These are phyloP conservation scores for Xylota sylvarum DNA, from an alignment of 2,888 invertebrate genomes.

Conservation along the genomic window DNA sequence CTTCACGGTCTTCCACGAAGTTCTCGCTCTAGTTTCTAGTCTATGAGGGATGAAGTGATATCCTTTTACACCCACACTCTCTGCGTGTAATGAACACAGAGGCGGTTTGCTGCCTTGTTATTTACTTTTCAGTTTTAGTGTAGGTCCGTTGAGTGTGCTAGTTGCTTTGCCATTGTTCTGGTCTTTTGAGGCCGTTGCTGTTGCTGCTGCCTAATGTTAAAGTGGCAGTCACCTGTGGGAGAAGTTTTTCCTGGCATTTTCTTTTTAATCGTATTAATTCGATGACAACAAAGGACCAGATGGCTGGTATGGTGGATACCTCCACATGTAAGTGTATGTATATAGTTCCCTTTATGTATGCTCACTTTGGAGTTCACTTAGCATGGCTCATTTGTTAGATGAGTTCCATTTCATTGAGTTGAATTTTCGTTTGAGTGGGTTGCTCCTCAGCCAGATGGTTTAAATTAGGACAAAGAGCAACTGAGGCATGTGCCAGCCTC, in stretches of 20 bases:
- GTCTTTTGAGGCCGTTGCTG: slow-evolving; percentile 1
- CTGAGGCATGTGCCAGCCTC: background rate
- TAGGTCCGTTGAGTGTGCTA: background rate
- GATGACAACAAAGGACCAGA: background rate
- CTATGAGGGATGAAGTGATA: background rate
- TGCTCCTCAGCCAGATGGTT: slow-evolving; percentile 15
- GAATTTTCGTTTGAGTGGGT: slow-evolving; percentile 15
- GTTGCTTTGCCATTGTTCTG: background rate
- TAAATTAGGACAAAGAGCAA: slow-evolving; percentile 10
- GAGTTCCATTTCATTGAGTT: slow-evolving; percentile 32
- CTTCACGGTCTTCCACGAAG: background rate
- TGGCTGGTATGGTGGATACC: background rate
- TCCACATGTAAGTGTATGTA: background rate
- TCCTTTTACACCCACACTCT: background rate
- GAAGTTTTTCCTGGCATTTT: background rate
- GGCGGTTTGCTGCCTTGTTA: background rate
- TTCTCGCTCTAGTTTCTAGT: too few relatives aligned
- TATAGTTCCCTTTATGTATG: background rate
- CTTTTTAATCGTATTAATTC: slow-evolving; percentile 9
- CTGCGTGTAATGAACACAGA: background rate
- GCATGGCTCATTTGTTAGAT: slow-evolving; percentile 32
- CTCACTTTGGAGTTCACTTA: slow-evolving; percentile 11
- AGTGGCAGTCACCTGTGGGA: slow-evolving; percentile 8
- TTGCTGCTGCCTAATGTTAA: background rate
- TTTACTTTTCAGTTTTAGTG: background rate